A percentile compares a stretch with the other conserved stretches of the same genome.
Evolutionary conservation across 2,888 invertebrate genomes (phyloP).

Genomic region (Blastobasis adustella): DNA sequence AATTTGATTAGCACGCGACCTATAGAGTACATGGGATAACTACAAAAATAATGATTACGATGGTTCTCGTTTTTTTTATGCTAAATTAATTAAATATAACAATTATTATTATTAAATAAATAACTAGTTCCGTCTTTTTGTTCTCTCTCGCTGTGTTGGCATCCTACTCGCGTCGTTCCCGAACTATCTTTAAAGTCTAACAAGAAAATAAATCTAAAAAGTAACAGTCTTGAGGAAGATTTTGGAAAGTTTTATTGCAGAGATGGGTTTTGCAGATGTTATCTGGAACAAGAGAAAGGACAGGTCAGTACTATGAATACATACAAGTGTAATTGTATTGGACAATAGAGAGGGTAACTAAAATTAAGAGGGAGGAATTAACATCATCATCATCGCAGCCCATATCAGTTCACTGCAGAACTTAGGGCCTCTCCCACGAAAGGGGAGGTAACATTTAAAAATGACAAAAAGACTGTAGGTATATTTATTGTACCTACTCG

Average conservation of each 20-base stretch:
- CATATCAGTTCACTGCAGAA: too few relatives aligned
- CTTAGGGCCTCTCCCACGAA: too few relatives aligned
- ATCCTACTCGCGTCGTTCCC: slow-evolving; percentile 40
- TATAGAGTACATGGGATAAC: slow-evolving; percentile 19
- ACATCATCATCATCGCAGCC: too few relatives aligned
- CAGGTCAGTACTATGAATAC: too few relatives aligned
- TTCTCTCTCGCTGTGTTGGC: slow-evolving; percentile 68
- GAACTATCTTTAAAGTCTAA: slow-evolving; percentile 37
- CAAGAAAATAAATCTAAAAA: slow-evolving; percentile 41
- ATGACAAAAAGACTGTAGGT: too few relatives aligned
- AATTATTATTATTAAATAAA: slow-evolving; percentile 51
- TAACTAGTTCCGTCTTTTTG: slow-evolving; percentile 68
- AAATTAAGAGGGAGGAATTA: too few relatives aligned
- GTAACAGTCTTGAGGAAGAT: slow-evolving; percentile 69
- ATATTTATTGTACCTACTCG: too few relatives aligned
- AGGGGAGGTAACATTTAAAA: too few relatives aligned
- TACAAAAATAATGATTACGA: slow-evolving; percentile 34
- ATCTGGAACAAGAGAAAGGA: slow-evolving; percentile 57
- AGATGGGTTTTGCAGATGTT: slow-evolving; percentile 44
- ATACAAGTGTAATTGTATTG: too few relatives aligned
- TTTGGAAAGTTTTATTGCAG: slow-evolving; percentile 66
- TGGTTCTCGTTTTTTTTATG: slow-evolving; percentile 24
- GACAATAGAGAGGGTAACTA: too few relatives aligned
- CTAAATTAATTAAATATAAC: slow-evolving; percentile 30
- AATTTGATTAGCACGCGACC: neutral